Percentiles rank a stretch among this genome's conserved stretches.
Evolutionary conservation across 2,113 vertebrate genomes (phyloP).

Genomic region (Xiphophorus couchianus): DNA sequence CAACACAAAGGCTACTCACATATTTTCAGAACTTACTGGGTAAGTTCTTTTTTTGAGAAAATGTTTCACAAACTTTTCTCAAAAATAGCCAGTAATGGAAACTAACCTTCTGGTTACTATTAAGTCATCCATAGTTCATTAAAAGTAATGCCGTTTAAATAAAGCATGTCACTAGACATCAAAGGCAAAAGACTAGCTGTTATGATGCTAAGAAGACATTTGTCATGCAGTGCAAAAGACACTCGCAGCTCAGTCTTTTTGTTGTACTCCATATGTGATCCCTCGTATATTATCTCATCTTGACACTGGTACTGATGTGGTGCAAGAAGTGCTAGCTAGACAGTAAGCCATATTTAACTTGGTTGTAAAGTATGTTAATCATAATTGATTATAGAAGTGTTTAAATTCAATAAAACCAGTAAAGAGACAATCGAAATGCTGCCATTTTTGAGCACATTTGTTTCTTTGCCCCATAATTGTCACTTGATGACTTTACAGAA

Average conservation of each 20-base stretch:
- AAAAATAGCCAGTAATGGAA: too few relatives aligned
- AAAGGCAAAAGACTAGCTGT: neutral
- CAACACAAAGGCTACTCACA: neutral
- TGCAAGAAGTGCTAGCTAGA: constrained; percentile 29
- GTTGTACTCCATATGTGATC: constrained; percentile 33
- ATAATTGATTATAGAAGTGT: neutral
- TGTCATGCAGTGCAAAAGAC: constrained; percentile 19
- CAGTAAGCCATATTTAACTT: constrained; percentile 48
- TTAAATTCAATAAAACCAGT: constrained; percentile 1
- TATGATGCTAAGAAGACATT: constrained; percentile 6
- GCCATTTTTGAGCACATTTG: constrained; percentile 31
- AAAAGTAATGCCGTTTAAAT: neutral
- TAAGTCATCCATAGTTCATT: too few relatives aligned
- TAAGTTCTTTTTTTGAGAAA: too few relatives aligned
- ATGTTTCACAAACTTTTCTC: too few relatives aligned
- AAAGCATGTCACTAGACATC: neutral
- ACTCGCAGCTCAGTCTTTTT: constrained; percentile 26
- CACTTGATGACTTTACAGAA: constrained; percentile 20
- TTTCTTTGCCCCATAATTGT: constrained; percentile 48
- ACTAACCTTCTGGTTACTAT: too few relatives aligned
- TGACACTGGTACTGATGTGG: constrained; percentile 17
- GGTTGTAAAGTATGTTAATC: neutral
- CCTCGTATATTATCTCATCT: constrained; percentile 32
- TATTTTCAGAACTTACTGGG: neutral
- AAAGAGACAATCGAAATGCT: constrained; percentile 11